phyloP scores from a whole-genome alignment of 2,113 vertebrate genomes.

The Felis catus region F.catus_Fca126_mat1.0 CM031416.1:15386001-15386500 shows the following conservation, averaged over 20 bases:
- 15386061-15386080: too few relatives aligned
- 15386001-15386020: too few relatives aligned
- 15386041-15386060: too few relatives aligned
- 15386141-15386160: too few relatives aligned
- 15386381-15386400: neutral
- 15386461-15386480: neutral
- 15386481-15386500: neutral
- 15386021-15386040: too few relatives aligned
- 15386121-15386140: too few relatives aligned
- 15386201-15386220: neutral
- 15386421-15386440: neutral
- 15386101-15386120: too few relatives aligned
- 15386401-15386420: neutral
- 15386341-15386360: neutral
- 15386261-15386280: neutral
- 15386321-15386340: neutral
- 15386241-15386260: neutral
- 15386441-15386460: neutral
- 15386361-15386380: neutral
- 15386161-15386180: neutral
- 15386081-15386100: too few relatives aligned
- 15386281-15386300: neutral
- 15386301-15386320: neutral
- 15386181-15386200: neutral
- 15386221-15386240: neutral